phyloP scores from a whole-genome alignment of 2,113 vertebrate species.

The Turnix velox region DNA sequence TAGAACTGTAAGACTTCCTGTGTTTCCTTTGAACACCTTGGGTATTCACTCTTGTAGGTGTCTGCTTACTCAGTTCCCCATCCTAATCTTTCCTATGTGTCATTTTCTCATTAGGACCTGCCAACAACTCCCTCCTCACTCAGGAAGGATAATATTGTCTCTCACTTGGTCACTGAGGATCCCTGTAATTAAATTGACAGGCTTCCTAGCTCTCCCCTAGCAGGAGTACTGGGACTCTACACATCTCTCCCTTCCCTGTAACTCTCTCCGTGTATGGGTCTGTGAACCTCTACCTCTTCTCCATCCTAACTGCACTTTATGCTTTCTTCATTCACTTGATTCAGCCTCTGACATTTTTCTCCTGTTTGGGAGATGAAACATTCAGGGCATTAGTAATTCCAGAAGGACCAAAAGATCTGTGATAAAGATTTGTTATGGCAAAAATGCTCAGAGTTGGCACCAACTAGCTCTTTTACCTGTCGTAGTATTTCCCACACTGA shows the following conservation, averaged over 20 bases:
- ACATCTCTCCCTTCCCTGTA: background rate
- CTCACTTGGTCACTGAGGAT: background rate
- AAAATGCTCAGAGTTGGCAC: background rate
- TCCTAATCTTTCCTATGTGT: background rate
- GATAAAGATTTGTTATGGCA: conserved; percentile 1
- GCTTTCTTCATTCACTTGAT: background rate
- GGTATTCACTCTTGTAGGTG: background rate
- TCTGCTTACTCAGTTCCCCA: background rate
- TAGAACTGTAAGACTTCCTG: background rate
- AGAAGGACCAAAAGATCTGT: background rate
- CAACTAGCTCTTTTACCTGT: background rate
- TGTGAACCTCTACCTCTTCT: background rate
- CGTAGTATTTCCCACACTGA: background rate
- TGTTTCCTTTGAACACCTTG: background rate
- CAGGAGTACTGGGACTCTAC: background rate
- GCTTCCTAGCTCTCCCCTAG: background rate
- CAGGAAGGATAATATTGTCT: background rate
- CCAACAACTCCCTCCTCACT: background rate
- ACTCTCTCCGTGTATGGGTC: background rate
- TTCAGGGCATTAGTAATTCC: background rate
- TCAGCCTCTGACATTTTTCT: background rate
- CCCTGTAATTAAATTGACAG: background rate
- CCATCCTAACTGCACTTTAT: background rate
- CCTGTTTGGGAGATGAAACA: conserved; percentile 4
- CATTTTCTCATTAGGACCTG: background rate